These are phyloP conservation scores for Drosophila paramelanica DNA, from an alignment of 2,888 invertebrate species.

Conservation along the genomic window DNA sequence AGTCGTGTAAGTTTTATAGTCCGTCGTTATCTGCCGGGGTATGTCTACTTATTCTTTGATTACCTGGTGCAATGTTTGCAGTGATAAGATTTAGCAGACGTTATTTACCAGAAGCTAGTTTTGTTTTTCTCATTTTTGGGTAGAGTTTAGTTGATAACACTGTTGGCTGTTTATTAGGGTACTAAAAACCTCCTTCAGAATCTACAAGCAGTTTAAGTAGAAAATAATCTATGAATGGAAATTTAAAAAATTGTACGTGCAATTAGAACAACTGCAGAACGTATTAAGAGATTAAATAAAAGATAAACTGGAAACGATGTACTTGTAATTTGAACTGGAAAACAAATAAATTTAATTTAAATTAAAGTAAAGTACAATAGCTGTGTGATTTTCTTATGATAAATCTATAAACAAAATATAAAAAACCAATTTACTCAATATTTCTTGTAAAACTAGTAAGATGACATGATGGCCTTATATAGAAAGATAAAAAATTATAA, in stretches of 20 bases:
- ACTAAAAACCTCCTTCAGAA: no score
- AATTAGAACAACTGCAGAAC: background rate
- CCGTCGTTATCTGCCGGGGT: slow-evolving; percentile 5
- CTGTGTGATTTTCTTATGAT: background rate
- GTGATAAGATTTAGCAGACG: slow-evolving; percentile 19
- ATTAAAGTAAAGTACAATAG: background rate
- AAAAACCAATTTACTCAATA: no score
- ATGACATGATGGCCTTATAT: no score
- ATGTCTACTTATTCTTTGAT: slow-evolving; percentile 9
- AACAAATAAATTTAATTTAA: background rate
- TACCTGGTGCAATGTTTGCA: slow-evolving; percentile 17
- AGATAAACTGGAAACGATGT: background rate
- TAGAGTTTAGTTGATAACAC: slow-evolving; percentile 4
- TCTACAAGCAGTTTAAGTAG: no score
- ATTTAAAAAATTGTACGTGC: background rate
- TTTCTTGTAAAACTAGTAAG: no score
- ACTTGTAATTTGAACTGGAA: background rate
- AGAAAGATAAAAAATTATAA: no score
- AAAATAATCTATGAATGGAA: no score
- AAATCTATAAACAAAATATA: background rate
- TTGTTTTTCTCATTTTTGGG: background rate
- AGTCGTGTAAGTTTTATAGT: background rate
- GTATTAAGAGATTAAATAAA: background rate
- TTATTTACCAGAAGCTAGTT: slow-evolving; percentile 1
- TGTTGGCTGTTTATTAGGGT: background rate